Evolutionary conservation across 1,140 invertebrate genomes (phyloP), one percentile per base, ranked within the genome.

Genomic region (Solen grandis): DNA sequence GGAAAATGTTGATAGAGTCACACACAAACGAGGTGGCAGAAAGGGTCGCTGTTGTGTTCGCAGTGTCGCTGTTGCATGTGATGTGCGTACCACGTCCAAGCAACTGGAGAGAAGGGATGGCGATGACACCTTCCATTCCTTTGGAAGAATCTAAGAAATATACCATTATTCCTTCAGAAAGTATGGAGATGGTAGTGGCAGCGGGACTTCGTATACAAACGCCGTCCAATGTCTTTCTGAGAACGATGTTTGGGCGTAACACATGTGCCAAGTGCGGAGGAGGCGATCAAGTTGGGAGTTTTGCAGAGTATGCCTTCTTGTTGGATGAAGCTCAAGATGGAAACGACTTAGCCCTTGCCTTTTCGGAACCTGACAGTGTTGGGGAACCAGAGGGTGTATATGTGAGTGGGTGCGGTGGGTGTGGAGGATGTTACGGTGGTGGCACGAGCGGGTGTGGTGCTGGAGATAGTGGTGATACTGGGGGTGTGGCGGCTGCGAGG

Each of bases 31-130:
- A 89, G 29, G 80, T 89, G 2, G 84, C 81, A 8, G 87, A 90
- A 75, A 88, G 88, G 52, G 54, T 90, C 4, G 87, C 83, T 35
- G 41, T 90, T 8, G 83, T 85, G 22, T 89, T 90, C 57, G 81
- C 83, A 52, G 84, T 89, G n/a, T 79, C 88, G 22, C 70, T 90
- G 19, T 81, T 90, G 0, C 87, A 89, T 83, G 87, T 89, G 1
- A 76, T 89, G 8, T 86, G 80, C 38, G 82, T 87, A 19, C 83
- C 85, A 31, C 76, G 74, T 19, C 75, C 74, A 1, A 60, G 41
- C n/a, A 72, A 36, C 33, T 86, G 82, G 83, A 60, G 68, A 57
- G 82, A 85, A 27, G 75, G 82, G 14, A 25, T 80, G 0, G 78
- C 62, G 29, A 22, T 75, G 16, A 59, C 68, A 5, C 27, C 36